phyloP scores from a whole-genome alignment of 2,113 vertebrate species.

The Oncorhynchus gorbuscha region DNA sequence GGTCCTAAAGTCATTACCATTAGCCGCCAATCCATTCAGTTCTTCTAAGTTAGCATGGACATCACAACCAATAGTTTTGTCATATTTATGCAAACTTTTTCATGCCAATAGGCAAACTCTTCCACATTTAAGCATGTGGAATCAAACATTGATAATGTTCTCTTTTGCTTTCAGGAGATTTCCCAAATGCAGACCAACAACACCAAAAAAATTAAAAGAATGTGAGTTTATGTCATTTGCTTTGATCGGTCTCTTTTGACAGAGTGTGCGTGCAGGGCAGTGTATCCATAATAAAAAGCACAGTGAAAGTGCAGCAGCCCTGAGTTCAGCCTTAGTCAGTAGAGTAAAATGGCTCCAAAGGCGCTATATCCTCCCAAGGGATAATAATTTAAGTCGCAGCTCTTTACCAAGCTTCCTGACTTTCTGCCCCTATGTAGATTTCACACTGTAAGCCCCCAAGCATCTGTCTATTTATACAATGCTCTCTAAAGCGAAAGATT shows the following conservation, averaged over 20 bases:
- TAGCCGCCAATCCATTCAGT: not conserved
- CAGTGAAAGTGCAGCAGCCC: constrained; percentile 36
- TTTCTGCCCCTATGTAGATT: constrained; percentile 2
- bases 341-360: constrained; percentile 41
- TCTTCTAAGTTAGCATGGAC: not conserved
- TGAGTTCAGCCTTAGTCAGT: not conserved
- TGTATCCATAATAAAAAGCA: not conserved
- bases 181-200: constrained; percentile 43
- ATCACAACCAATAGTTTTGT: not conserved
- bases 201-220: constrained; percentile 63
- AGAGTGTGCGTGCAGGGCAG: constrained; percentile 9
- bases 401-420: constrained; percentile 18
- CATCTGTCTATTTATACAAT: constrained; percentile 17
- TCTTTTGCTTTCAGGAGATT: constrained; percentile 58
- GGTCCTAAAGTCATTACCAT: constrained; percentile 12
- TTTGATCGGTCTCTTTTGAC: not conserved
- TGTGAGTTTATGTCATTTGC: constrained; percentile 50
- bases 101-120: not conserved
- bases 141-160: not conserved
- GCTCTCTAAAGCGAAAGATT: constrained; percentile 8
- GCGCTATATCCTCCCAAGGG: constrained; percentile 41
- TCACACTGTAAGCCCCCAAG: constrained; percentile 4
- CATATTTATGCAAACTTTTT: not conserved
- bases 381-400: constrained; percentile 57
- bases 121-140: not conserved